Percentiles rank a stretch among this genome's conserved stretches.
phyloP scores from a whole-genome alignment of 2,113 vertebrate species.

The Pycnonotus jocosus region DNA sequence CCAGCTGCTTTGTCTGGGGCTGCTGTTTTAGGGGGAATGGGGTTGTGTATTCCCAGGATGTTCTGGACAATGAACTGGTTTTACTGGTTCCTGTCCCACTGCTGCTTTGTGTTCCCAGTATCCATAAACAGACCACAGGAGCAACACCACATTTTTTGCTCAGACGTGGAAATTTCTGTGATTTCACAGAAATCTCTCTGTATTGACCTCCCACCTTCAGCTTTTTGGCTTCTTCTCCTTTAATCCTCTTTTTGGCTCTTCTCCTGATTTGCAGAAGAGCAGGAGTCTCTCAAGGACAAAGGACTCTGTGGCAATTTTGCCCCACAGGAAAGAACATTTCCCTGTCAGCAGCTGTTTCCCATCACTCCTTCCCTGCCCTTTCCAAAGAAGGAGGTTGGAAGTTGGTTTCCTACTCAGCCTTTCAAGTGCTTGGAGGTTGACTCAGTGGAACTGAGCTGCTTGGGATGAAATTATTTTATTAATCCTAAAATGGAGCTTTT shows the following conservation, averaged over 20 bases:
- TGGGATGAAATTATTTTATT: not conserved
- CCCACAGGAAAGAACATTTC: not conserved
- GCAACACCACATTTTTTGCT: not conserved
- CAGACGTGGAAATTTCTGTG: not conserved
- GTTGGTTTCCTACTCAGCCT: not conserved
- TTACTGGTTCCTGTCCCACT: not conserved
- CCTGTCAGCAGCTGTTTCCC: conserved; percentile 10
- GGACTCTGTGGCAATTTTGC: not conserved
- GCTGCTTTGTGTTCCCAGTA: not conserved
- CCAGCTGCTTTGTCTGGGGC: not conserved
- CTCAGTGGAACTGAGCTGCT: not conserved
- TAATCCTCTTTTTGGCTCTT: not conserved
- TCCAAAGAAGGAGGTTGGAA: not conserved
- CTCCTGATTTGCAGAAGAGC: not conserved
- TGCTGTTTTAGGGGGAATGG: not conserved
- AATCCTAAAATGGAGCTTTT: not conserved
- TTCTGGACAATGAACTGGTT: not conserved
- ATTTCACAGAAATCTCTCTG: not conserved
- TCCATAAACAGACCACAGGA: not conserved
- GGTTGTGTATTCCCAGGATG: not conserved
- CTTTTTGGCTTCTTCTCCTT: not conserved
- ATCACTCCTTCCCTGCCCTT: not conserved
- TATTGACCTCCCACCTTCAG: not conserved
- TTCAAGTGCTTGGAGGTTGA: not conserved
- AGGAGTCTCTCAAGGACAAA: not conserved